Evolutionary conservation across 2,113 vertebrate species (phyloP), one percentile per base, ranked within the genome.

Genomic region (Ornithorhynchus anatinus): DNA sequence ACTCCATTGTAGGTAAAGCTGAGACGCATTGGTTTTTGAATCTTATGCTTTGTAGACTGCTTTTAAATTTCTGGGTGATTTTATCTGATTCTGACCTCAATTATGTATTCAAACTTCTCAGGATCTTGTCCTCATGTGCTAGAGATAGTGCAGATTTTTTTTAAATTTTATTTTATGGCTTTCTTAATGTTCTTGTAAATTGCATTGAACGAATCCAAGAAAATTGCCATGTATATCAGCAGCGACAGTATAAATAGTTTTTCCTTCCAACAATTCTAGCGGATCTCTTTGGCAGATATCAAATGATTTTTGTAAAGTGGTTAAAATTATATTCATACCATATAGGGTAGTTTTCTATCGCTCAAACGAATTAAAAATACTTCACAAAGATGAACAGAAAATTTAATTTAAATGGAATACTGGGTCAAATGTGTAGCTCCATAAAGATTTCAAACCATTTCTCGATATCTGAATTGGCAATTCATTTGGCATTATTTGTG

Each of bases 151-250:
- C 69, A 85, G 66, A 79, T 84, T 91, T 92, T n/a, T n/a, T n/a
- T n/a, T n/a, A n/a, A n/a, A n/a, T n/a, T n/a, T 89, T 90, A 73
- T 82, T 90, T 91, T 85, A 81, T 84, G 83, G 81, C 53, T 82
- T 82, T 84, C 81, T 80, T 91, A 92, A 90, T 90, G 77, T 72
- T 72, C 85, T 88, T 90, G 72, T 81, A 90, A 89, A 91, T 82
- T 84, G 70, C 81, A 40, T 31, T 77, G 80, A 80, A 87, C 80
- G 73, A 86, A 52, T 77, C 75, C 82, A 29, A 78, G 86, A 80
- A 91, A 92, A 92, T 92, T 84, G 69, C 3, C 3, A 75, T 78
- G 84, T 90, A 84, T 38, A 89, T 91, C 84, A 90, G 50, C 38
- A 70, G 64, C 67, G 59, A 83, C 75, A 77, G 65, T 81, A 59